Percentiles rank a stretch among this genome's conserved stretches.
phyloP scores from a whole-genome alignment of 1,140 invertebrate species.

The Eupristina koningsbergeri region DNA sequence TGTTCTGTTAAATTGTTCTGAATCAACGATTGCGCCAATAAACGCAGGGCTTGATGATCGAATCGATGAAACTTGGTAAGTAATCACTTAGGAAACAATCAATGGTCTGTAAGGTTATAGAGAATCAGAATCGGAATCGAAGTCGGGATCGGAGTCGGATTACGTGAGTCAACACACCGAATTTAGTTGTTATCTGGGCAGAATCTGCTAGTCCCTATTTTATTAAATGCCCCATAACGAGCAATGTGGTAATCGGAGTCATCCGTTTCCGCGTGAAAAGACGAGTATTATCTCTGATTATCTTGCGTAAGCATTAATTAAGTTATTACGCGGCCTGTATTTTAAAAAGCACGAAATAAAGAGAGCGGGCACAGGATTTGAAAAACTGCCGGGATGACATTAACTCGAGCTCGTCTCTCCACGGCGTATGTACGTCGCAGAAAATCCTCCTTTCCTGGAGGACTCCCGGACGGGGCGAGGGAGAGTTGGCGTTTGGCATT shows the following conservation, averaged over 20 bases:
- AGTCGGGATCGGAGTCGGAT: not conserved
- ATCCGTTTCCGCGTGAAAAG: not conserved
- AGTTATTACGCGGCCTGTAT: conserved; percentile 23
- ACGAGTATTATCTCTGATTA: too few species aligned
- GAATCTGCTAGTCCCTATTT: conserved; percentile 2
- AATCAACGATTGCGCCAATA: not conserved
- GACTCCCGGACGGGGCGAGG: not conserved
- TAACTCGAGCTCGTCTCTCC: too few species aligned
- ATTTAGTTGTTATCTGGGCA: not conserved
- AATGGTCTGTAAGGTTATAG: not conserved
- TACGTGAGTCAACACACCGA: not conserved
- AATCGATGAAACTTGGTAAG: not conserved
- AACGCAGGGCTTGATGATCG: too few species aligned
- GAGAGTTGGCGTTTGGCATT: not conserved
- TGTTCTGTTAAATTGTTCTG: too few species aligned
- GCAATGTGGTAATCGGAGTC: not conserved
- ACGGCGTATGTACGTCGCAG: not conserved
- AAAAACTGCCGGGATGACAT: not conserved
- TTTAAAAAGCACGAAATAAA: conserved; percentile 28
- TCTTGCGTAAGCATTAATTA: too few species aligned
- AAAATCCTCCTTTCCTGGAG: not conserved
- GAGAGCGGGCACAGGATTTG: not conserved
- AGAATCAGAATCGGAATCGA: not conserved
- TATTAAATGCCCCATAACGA: not conserved
- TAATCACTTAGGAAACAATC: not conserved